Base-by-base conservation (phyloP, 2,113 vertebrate species). In the Ceuthmochares aereus region DNA sequence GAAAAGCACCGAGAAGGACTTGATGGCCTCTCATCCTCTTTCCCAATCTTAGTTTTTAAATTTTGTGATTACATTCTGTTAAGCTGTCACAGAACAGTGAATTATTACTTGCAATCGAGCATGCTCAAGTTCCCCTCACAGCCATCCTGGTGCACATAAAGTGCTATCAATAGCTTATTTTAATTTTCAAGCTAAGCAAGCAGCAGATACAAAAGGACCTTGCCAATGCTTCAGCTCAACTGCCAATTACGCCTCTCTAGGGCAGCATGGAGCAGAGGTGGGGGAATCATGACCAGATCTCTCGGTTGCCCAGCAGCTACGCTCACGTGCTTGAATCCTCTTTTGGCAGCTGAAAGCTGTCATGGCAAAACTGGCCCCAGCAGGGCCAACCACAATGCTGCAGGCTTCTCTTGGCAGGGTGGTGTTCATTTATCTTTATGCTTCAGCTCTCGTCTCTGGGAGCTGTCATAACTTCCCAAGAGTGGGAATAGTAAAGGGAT, bases 231-330 rank as follows among this genome's bases (percentile, higher is more conserved):
- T 60, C 51, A 30, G 2, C 52, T 47, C 7, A 4, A 74, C 89
- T 26, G 47, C 60, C 56, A 17, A 0, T 89, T 40, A 13, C 0
- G 0, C 27, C 49, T 56, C 62, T 54, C 26, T 22, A 1, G 5
- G 56, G 60, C 49, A 30, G 55, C 0, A 0, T 3, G 54, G 42
- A 75, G 64, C 8, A 2, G 34, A 14, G 40, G 9, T 40, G 54
- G 19, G 4, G 9, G 49, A 45, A 21, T 51, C 0, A 1, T 7
- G 37, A 7, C 10, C 0, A 1, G 32, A 36, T 32, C n/a, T 54
- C 27, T 49, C 34, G 2, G 1, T 67, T 23, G 14, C 3, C 60
- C 72, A 51, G 58, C 74, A 62, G n/a, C 36, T 7, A 8, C 45
- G 4, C 25, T 27, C 0, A 0, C 1, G 14, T 30, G 45, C 55